Percentiles rank a stretch among this genome's conserved stretches.
Conservation (phyloP, 2,888 invertebrate species). For the Gisinianus flammeolus region DNA sequence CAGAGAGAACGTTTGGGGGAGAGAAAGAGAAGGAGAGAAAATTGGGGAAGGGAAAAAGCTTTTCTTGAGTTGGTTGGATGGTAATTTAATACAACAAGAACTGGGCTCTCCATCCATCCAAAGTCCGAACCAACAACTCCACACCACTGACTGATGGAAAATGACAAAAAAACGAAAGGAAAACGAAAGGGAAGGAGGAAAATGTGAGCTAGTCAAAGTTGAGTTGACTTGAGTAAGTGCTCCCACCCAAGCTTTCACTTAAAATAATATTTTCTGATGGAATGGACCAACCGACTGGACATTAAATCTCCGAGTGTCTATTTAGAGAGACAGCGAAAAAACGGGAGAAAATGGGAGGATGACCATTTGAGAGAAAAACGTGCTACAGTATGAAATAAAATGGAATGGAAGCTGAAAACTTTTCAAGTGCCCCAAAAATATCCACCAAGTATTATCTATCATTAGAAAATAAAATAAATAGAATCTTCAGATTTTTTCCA, state of each 20-base stretch:
- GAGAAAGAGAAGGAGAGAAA: not conserved
- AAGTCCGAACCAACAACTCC: not conserved
- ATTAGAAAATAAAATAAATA: no score
- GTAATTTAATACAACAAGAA: not conserved
- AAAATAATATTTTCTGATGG: slow-evolving; percentile 21
- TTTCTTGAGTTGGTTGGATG: not conserved
- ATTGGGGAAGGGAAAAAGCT: not conserved
- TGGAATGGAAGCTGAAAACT: no score
- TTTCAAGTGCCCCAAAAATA: no score
- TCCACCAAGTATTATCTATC: no score
- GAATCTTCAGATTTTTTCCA: no score
- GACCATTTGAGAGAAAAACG: no score
- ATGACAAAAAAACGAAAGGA: not conserved
- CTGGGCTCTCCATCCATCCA: not conserved
- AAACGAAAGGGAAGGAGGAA: no score
- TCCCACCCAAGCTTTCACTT: slow-evolving; percentile 8
- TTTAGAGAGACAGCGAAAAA: not conserved
- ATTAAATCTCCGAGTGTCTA: slow-evolving; percentile 23
- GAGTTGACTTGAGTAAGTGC: slow-evolving; percentile 6
- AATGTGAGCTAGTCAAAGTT: slow-evolving; percentile 11
- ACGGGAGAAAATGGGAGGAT: no score
- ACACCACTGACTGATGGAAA: not conserved
- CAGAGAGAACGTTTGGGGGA: not conserved
- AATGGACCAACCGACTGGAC: slow-evolving; percentile 13
- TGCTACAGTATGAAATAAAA: no score